Conservation (phyloP, 2,797 vertebrate species). For the Enteromius afrohamiltoni region DNA sequence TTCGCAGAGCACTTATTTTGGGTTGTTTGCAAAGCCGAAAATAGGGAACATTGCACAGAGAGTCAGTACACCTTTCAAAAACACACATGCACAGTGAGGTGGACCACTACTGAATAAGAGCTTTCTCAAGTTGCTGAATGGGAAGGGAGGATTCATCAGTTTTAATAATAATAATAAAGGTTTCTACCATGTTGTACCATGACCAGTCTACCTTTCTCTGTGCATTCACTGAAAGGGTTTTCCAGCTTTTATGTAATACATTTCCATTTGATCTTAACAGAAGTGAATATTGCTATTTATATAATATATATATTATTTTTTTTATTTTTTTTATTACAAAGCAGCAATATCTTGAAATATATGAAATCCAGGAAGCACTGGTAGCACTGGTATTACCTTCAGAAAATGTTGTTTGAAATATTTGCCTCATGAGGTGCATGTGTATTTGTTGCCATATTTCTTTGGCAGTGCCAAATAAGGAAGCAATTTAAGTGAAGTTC, state of each 20-base stretch:
- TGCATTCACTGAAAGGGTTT: not conserved
- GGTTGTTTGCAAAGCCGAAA: not conserved
- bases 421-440: constrained; percentile 7
- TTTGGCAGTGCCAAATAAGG: constrained; percentile 55
- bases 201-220: not conserved
- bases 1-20: not conserved
- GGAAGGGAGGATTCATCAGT: not conserved
- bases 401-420: not conserved
- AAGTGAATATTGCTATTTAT: not conserved
- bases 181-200: not conserved
- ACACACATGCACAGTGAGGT: constrained; percentile 14
- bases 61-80: not conserved
- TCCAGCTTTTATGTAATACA: not conserved
- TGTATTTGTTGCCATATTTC: constrained; percentile 37
- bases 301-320: too few relatives aligned
- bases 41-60: not conserved
- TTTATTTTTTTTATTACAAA: not conserved
- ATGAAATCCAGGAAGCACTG: not conserved
- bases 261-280: constrained; percentile 23
- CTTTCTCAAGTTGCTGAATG: not conserved
- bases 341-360: not conserved
- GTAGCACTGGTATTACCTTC: not conserved
- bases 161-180: not conserved
- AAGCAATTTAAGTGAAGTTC: constrained; percentile 46
- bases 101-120: not conserved